These are phyloP conservation scores for Acridotheres tristis DNA, from an alignment of 2,797 vertebrate species.

Conservation along the genomic window DNA sequence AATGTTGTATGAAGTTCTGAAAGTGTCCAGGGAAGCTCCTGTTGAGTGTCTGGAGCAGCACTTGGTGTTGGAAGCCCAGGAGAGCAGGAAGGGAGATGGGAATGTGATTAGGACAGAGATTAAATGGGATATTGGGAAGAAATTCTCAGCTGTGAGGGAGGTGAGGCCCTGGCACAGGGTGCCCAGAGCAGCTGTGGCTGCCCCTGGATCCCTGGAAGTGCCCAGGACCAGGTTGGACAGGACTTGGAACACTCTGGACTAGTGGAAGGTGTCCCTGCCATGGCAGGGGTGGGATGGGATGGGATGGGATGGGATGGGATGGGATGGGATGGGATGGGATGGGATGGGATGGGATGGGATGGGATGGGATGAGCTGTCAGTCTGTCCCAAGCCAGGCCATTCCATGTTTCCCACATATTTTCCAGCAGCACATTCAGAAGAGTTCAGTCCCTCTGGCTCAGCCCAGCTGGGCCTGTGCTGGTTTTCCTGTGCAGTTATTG, in stretches of 20 bases:
- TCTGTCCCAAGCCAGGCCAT: background rate
- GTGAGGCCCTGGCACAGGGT: background rate
- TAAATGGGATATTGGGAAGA: background rate
- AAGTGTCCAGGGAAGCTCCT: conserved; percentile 34
- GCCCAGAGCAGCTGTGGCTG: background rate
- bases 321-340: too few species aligned
- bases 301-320: too few species aligned
- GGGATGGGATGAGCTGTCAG: fast-evolving
- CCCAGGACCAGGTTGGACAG: fast-evolving
- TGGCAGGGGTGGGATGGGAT: background rate
- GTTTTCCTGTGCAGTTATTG: conserved; percentile 75
- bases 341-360: too few species aligned
- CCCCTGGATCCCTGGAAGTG: background rate
- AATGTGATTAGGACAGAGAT: conserved; percentile 23
- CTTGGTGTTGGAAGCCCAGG: background rate
- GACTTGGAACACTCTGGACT: too few species aligned
- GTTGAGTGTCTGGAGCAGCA: background rate
- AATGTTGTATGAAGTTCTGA: background rate
- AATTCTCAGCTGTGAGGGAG: fast-evolving
- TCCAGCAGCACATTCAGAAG: conserved; percentile 8
- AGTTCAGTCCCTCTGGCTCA: conserved; percentile 17
- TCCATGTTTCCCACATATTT: background rate
- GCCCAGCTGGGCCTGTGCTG: conserved; percentile 61
- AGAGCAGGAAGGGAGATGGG: background rate
- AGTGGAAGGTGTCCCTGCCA: background rate